Base-by-base conservation (phyloP, 2,113 vertebrate species). In the Turnix velox region DNA sequence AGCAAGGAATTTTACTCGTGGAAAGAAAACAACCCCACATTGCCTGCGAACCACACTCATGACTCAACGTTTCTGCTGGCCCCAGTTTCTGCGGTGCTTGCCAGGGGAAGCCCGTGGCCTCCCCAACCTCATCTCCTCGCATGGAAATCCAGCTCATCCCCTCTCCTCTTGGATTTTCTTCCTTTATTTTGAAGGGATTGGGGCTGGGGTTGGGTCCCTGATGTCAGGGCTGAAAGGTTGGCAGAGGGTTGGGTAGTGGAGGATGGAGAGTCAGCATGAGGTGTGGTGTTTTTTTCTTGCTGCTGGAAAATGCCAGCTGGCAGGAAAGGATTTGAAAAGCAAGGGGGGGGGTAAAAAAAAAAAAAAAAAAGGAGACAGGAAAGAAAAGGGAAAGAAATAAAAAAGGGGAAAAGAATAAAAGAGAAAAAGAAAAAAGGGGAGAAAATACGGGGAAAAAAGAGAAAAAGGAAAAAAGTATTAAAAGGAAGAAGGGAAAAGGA, bases 31-130 rank as follows among this genome's bases (percentile, higher is more conserved):
- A 27, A 8, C 9, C 35, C 15, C 37, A 16, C 85, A 85, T 35
- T 0, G 62, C 88, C 75, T 94, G 79, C 37, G 31, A 94, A 87
- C 78, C 40, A 3, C 90, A 67, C 88, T 82, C 83, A 90, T 94
- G 95, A 95, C 94, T 95, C 94, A 94, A 94, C 94, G 72, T 95
- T 95, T 95, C 90, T 96, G 90, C 95, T 96, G 94, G 94, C 94
- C 85, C 59, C 8, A 9, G 51, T 80, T 91, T 39, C 91, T 77
- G 61, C 8, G 13, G 25, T 6, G 39, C 88, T 90, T 94, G 95
- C 95, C 95, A 95, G 93, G 93, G 95, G 95, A 96, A 94, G 93
- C 91, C 93, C 88, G 39, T 85, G 88, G 93, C 87, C 92, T 85
- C 76, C 92, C 49, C 87, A 86, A 12, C 87, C 92, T 87, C 91